These are phyloP conservation scores for Sorex maritimensis DNA, from an alignment of 2,797 vertebrate species.

Conservation along the genomic window DNA sequence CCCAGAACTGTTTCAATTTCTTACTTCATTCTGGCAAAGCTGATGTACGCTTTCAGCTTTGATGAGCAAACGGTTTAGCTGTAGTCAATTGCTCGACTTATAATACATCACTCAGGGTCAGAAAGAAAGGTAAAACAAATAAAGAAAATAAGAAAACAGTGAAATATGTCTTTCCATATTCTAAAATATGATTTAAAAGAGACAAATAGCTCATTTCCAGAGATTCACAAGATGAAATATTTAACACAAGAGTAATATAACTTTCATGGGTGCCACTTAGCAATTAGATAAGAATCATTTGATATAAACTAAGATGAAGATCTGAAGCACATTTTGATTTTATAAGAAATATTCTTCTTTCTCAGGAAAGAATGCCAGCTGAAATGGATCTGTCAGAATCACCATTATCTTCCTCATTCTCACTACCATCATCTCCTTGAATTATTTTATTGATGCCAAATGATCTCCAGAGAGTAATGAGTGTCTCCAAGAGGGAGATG, in stretches of 20 bases:
- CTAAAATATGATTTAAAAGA: slow-evolving; percentile 37
- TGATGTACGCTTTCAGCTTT: not conserved
- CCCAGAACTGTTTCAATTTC: not conserved
- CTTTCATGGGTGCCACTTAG: slow-evolving; percentile 39
- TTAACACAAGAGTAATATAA: not conserved
- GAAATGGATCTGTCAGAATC: not conserved
- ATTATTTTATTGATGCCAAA: not conserved
- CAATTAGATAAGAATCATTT: slow-evolving; percentile 43
- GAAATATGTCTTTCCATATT: not conserved
- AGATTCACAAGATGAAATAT: slow-evolving; percentile 55
- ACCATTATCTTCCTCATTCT: not conserved
- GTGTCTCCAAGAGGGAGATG: not conserved
- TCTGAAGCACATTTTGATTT: not conserved
- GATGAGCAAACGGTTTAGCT: not conserved
- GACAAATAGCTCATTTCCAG: accelerated
- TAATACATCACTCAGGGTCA: not conserved
- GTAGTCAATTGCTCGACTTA: not conserved
- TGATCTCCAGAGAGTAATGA: not conserved
- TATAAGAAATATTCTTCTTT: not conserved
- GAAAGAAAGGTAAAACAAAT: not conserved
- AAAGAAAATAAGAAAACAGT: not conserved
- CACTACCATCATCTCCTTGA: not conserved
- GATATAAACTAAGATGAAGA: not conserved
- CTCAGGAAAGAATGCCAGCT: not conserved
- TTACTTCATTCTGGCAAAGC: slow-evolving; percentile 10